These are phyloP conservation scores for Aleadryas rufinucha DNA, from an alignment of 2,113 vertebrate species.

Conservation along the genomic window DNA sequence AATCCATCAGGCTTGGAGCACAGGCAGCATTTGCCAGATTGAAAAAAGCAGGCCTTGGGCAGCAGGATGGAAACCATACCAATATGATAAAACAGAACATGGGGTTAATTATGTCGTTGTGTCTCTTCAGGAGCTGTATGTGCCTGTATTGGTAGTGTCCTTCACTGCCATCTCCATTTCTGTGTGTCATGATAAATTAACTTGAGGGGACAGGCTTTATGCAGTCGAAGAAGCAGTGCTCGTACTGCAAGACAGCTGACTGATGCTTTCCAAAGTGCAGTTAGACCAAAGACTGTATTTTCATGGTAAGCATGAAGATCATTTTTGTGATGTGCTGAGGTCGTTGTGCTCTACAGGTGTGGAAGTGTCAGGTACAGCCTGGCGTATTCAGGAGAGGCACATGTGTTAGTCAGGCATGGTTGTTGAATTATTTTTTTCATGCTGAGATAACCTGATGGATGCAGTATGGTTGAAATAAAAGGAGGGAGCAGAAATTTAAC, in stretches of 20 bases:
- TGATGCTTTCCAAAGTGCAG: not conserved
- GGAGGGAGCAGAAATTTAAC: not conserved
- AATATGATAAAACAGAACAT: not conserved
- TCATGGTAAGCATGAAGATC: not conserved
- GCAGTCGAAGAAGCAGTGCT: not conserved
- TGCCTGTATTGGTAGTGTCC: not conserved
- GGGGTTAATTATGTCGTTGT: not conserved
- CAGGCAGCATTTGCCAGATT: not conserved
- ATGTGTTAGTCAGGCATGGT: not conserved
- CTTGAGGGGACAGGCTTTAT: not conserved
- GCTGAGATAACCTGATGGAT: not conserved
- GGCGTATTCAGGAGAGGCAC: not conserved
- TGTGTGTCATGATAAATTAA: not conserved
- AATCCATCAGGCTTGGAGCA: not conserved
- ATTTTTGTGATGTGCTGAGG: not conserved
- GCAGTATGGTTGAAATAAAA: not conserved
- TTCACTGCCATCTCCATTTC: not conserved
- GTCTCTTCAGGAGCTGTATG: not conserved
- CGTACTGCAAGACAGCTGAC: not conserved
- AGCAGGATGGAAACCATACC: not conserved
- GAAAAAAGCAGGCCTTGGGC: not conserved
- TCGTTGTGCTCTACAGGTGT: fast-evolving
- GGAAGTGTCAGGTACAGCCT: not conserved
- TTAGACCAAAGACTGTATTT: fast-evolving
- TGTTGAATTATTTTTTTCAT: not conserved